A percentile compares a stretch with the other conserved stretches of the same genome.
These are phyloP conservation scores for Leptinotarsa peninsularis DNA, from an alignment of 2,888 invertebrate species.

Conservation along the genomic window DNA sequence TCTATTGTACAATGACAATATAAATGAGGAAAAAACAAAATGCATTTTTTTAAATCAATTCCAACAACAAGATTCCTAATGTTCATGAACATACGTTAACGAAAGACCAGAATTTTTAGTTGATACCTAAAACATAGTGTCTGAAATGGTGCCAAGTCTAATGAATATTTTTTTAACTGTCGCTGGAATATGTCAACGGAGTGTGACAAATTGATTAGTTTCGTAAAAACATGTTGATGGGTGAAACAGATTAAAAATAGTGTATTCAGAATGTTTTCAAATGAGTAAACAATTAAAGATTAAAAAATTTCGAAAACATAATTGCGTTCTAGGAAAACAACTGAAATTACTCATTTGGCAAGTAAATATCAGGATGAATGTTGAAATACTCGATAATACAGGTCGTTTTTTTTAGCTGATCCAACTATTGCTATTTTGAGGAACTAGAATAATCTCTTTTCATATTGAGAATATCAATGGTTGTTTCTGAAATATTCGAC, in stretches of 20 bases:
- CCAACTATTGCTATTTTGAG: too few species aligned
- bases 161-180: background rate
- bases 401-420: too few species aligned
- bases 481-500: too few species aligned
- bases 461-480: too few species aligned
- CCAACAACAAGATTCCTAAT: background rate
- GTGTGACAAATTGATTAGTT: background rate
- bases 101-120: background rate
- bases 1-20: too few species aligned
- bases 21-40: background rate
- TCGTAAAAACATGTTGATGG: background rate
- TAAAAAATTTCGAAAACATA: background rate
- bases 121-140: background rate
- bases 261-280: background rate
- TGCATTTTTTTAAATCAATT: background rate
- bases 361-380: background rate
- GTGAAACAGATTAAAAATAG: background rate
- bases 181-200: background rate
- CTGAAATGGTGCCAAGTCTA: background rate
- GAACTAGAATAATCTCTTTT: too few species aligned
- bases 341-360: background rate
- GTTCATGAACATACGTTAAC: background rate
- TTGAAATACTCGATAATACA: too few species aligned
- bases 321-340: background rate
- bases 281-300: slow-evolving; percentile 2